A percentile compares a stretch with the other conserved stretches of the same genome.
These are phyloP conservation scores for Tholera decimalis DNA, from an alignment of 2,888 invertebrate species.

Conservation along the genomic window DNA sequence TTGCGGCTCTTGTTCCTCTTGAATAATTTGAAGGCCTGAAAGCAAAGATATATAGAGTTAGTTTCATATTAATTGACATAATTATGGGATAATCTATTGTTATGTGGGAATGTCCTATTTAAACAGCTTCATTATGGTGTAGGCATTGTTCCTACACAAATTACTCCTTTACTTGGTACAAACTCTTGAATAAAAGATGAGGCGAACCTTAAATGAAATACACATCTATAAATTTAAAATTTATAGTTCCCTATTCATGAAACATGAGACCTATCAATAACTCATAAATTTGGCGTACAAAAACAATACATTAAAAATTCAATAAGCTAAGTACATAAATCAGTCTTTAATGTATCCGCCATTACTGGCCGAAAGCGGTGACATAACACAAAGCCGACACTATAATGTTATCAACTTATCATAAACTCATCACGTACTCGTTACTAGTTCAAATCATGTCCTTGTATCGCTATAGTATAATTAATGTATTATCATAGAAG, in stretches of 20 bases:
- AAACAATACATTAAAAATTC: slow-evolving; percentile 10
- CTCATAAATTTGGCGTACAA: background rate
- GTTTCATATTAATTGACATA: slow-evolving; percentile 9
- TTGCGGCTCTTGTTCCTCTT: slow-evolving; percentile 83
- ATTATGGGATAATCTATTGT: slow-evolving; percentile 5
- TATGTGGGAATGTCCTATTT: background rate
- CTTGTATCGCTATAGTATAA: slow-evolving; percentile 29
- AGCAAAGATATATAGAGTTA: slow-evolving; percentile 42
- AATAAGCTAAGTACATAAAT: slow-evolving; percentile 35
- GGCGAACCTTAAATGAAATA: background rate
- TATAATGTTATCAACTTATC: slow-evolving; percentile 35
- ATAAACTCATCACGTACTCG: slow-evolving; percentile 31
- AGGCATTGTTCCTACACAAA: slow-evolving; percentile 1
- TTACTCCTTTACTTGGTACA: background rate
- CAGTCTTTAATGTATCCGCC: slow-evolving; percentile 9
- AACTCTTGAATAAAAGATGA: background rate
- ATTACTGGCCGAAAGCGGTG: slow-evolving; percentile 37
- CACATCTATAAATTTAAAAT: background rate
- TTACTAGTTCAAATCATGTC: slow-evolving; percentile 26
- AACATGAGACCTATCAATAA: background rate
- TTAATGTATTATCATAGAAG: slow-evolving; percentile 7
- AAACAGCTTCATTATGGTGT: background rate
- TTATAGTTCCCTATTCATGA: slow-evolving; percentile 1
- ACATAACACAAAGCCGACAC: slow-evolving; percentile 26
- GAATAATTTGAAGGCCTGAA: slow-evolving; percentile 88